Evolutionary conservation across 2,113 vertebrate species (phyloP).

Genomic region (Ranitomeya imitator): DNA sequence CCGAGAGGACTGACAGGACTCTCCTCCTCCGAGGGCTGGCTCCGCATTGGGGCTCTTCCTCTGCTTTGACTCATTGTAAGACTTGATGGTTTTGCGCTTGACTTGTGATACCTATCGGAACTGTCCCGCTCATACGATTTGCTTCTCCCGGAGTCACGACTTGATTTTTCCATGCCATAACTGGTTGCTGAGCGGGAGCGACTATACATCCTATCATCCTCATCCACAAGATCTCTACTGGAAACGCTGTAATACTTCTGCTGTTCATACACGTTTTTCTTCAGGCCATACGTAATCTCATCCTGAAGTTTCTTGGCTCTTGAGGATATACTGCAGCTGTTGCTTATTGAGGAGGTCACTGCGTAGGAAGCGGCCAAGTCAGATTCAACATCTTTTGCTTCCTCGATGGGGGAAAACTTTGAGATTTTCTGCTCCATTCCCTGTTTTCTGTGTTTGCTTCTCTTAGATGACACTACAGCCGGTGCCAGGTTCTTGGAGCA

Average conservation of each 20-base stretch:
- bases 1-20: conserved; percentile 92
- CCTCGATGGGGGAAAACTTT: conserved; percentile 98
- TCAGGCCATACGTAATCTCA: conserved; percentile 88
- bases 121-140: conserved; percentile 92
- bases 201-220: conserved; percentile 86
- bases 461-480: conserved; percentile 89
- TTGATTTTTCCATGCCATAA: conserved; percentile 90
- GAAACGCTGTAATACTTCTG: conserved; percentile 89
- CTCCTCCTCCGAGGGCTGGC: conserved; percentile 94
- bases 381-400: conserved; percentile 95
- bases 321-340: conserved; percentile 84
- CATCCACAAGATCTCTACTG: conserved; percentile 84
- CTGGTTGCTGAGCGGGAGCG: conserved; percentile 84
- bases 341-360: conserved; percentile 78
- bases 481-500: conserved; percentile 91
- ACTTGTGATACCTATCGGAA: conserved; percentile 85
- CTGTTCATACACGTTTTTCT: conserved; percentile 93
- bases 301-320: conserved; percentile 91
- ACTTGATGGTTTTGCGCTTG: conserved; percentile 74
- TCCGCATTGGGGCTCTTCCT: conserved; percentile 85
- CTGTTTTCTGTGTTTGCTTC: conserved; percentile 97
- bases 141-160: conserved; percentile 82
- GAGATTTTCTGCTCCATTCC: conserved; percentile 98
- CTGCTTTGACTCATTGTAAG: conserved; percentile 78
- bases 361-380: conserved; percentile 89